Conservation (phyloP, 2,888 invertebrate genomes). For the Diabrotica balteata region DNA sequence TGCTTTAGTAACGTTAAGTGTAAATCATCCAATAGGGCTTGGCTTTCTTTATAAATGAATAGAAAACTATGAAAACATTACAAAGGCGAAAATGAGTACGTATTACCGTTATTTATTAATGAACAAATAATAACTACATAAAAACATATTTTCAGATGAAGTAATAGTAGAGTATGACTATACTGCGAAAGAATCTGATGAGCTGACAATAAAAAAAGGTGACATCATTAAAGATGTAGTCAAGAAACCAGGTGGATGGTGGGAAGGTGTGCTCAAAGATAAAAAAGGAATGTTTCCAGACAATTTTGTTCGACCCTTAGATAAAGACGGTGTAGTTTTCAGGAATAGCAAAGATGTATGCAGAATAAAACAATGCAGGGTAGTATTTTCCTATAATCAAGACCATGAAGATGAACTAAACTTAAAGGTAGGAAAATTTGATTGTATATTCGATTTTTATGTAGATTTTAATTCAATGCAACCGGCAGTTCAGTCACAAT, state of each 20-base stretch:
- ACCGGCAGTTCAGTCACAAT: too few species aligned
- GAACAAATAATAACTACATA: background rate
- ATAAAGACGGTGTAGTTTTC: constrained; percentile 47
- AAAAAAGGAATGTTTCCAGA: constrained; percentile 91
- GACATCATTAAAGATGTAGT: constrained; percentile 83
- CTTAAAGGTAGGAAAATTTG: constrained; percentile 62
- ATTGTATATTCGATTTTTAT: too few species aligned
- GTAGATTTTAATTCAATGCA: too few species aligned
- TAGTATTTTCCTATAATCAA: constrained; percentile 89
- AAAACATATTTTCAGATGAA: constrained; percentile 66
- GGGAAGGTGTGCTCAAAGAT: constrained; percentile 85
- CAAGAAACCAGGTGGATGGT: constrained; percentile 86
- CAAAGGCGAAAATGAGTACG: constrained; percentile 37
- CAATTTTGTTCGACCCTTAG: constrained; percentile 80
- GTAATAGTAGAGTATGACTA: constrained; percentile 89
- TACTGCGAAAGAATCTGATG: constrained; percentile 84
- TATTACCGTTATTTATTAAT: constrained; percentile 7
- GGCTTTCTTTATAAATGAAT: constrained; percentile 21
- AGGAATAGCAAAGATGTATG: constrained; percentile 53
- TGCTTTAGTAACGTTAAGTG: too few species aligned
- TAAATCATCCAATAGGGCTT: constrained; percentile 23
- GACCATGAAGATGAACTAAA: constrained; percentile 93
- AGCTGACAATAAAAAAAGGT: constrained; percentile 82
- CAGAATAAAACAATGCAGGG: constrained; percentile 75
- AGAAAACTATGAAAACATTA: constrained; percentile 33